These are phyloP conservation scores for Triplophysa bombifrons DNA, from an alignment of 2,797 vertebrate species.

Conservation along the genomic window DNA sequence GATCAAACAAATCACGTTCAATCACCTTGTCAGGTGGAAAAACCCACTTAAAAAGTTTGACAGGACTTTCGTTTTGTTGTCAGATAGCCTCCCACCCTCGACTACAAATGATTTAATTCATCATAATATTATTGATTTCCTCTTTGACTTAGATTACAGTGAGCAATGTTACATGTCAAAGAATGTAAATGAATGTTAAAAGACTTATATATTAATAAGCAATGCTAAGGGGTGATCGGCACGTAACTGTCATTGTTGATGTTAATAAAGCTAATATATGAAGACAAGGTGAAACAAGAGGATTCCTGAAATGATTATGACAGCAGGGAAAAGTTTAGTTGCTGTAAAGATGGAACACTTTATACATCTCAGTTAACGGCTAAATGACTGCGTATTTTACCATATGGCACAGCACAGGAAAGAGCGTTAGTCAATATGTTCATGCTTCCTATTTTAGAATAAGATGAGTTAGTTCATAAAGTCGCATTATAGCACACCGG, in stretches of 20 bases:
- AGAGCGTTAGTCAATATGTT: constrained; percentile 13
- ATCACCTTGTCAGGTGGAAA: constrained; percentile 61
- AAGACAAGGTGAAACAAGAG: constrained; percentile 22
- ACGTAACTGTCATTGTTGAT: constrained; percentile 64
- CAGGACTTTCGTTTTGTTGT: constrained; percentile 55
- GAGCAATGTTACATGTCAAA: constrained; percentile 62
- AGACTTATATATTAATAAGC: constrained; percentile 63
- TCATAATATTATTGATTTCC: constrained; percentile 70
- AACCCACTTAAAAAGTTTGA: constrained; percentile 66
- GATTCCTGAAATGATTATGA: background rate
- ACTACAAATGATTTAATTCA: constrained; percentile 59
- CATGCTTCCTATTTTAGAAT: constrained; percentile 10
- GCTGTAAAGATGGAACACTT: constrained; percentile 23
- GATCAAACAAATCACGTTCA: constrained; percentile 68
- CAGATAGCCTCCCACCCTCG: constrained; percentile 11
- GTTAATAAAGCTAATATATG: constrained; percentile 65
- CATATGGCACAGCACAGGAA: constrained; percentile 51
- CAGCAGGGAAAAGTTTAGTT: background rate
- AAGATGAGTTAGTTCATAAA: constrained; percentile 22
- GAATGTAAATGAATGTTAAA: constrained; percentile 65
- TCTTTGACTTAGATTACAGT: constrained; percentile 66
- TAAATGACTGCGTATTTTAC: constrained; percentile 58
- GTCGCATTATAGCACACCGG: background rate
- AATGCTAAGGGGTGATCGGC: constrained; percentile 64
- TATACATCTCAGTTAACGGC: constrained; percentile 63